Evolutionary conservation across 2,113 vertebrate species (phyloP), one percentile per base, ranked within the genome.

Genomic region (Larimichthys crocea): DNA sequence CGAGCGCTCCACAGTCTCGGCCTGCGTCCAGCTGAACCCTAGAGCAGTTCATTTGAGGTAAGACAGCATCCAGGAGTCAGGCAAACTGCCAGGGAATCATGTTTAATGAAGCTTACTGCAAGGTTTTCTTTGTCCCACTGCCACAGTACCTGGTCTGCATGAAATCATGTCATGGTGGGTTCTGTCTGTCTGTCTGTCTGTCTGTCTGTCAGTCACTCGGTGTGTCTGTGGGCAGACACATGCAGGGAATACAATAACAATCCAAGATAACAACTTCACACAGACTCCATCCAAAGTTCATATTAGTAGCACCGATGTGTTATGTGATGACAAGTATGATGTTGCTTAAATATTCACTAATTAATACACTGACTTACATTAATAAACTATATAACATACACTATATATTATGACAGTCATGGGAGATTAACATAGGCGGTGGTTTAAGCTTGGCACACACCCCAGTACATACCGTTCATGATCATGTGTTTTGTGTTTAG

Each of bases 101-200:
- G 52, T 67, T 66, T 72, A 71, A 79, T 79, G 78, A 88, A 82
- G 78, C 80, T 44, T n/a, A 31, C 53, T 15, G 50, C 56, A 69
- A 63, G 4, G 22, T 40, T 20, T 65, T 50, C 56, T 71, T 49
- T 73, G 66, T 71, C 59, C 53, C 64, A 66, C 29, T 64, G 57
- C 35, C 57, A 26, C 56, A 44, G 40, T 11, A 35, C 69, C 69
- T 3, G 8, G n/a, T 49, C 55, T 62, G 46, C 40, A 48, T 74
- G 31, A 79, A 75, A 75, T 71, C 0, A 48, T 53, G 19, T 60
- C 52, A 60, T 40, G 67, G 49, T 56, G 57, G n/a, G 6, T 20
- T 56, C 16, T 59, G 10, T 73, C 19, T 20, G 53, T 72, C 53
- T 20, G 49, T 56, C 16, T 59, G 10, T 72, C 19, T 20, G 53